Percentiles rank a stretch among this genome's conserved stretches.
These are phyloP conservation scores for Cryptoprocta ferox DNA, from an alignment of 2,797 vertebrate species.

Conservation along the genomic window DNA sequence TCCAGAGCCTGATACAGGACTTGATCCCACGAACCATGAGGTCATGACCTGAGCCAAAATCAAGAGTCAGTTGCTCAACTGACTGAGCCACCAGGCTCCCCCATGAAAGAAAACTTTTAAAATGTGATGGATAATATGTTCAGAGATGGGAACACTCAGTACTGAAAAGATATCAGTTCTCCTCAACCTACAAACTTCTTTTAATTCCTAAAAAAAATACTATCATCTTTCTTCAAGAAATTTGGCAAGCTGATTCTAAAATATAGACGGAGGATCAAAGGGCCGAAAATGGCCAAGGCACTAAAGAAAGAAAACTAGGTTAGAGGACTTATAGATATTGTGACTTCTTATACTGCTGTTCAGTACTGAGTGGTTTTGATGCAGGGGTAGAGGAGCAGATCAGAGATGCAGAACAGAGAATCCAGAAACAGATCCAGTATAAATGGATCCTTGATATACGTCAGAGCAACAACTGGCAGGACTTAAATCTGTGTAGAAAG, in stretches of 20 bases:
- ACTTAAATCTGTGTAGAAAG: background rate
- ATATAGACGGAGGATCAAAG: background rate
- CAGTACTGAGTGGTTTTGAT: background rate
- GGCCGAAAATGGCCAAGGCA: background rate
- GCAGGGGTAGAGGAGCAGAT: background rate
- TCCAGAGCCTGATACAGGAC: too few species aligned
- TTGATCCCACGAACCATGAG: too few species aligned
- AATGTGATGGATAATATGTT: background rate
- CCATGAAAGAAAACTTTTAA: background rate
- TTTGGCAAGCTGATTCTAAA: background rate
- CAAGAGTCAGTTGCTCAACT: too few species aligned
- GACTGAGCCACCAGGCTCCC: too few species aligned
- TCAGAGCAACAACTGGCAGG: background rate
- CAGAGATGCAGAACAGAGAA: background rate
- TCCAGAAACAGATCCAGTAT: background rate
- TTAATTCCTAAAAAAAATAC: background rate
- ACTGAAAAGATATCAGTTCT: background rate
- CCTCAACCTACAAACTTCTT: background rate
- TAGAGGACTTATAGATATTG: background rate
- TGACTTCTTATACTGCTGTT: background rate
- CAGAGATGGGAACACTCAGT: background rate
- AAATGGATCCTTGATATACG: background rate
- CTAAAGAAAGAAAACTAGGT: background rate
- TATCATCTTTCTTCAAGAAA: background rate
- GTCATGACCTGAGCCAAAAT: too few species aligned